Base-by-base conservation (phyloP, 2,888 invertebrate species). In the Nyleta sp. region DNA sequence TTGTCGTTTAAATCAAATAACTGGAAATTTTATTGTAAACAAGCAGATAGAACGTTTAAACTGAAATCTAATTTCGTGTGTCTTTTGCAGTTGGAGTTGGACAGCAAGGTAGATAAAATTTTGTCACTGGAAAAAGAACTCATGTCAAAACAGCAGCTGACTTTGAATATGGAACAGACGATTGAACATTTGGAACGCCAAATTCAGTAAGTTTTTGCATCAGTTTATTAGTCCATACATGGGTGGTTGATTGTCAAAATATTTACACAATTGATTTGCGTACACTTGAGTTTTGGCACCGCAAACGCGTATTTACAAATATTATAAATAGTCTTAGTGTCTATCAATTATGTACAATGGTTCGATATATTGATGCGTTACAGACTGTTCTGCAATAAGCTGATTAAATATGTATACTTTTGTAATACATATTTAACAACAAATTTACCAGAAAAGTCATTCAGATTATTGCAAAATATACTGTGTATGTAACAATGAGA, bases 81-180 rank as follows among this genome's bases (percentile, higher is more conserved):
- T n/a, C n/a, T 89, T 90, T 79, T 87, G 91, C 91, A 95, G 89
- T 92, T 94, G 87, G 94, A 94, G 81, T 87, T 96, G 79, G 95
- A 96, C 86, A 92, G 93, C 68, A 96, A 95, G 90, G 94, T 95
- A 13, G 95, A 96, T 89, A 93, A 92, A 84, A 91, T 94, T 15
- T 93, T 92, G 81, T 90, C 92, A 68, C 85, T 95, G 67, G 95
- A 96, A 87, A 92, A 93, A 64, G 95, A 95, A 81, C 77, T 95
- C 0, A 92, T 92, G 84, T 91, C 92, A 28, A 94, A 94, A 83
- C 92, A 93, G 10, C 87, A 90, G 50, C 85, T 88, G 44, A 50
- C 62, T 0, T 71, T 78, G 6, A 81, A 77, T 28, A 65, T 84
- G 55, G 86, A 89, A 33, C 87, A 90, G 53, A 89, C 87, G 73